Base-by-base conservation (phyloP, 2,888 invertebrate species). In the Drosophila mettleri region DNA sequence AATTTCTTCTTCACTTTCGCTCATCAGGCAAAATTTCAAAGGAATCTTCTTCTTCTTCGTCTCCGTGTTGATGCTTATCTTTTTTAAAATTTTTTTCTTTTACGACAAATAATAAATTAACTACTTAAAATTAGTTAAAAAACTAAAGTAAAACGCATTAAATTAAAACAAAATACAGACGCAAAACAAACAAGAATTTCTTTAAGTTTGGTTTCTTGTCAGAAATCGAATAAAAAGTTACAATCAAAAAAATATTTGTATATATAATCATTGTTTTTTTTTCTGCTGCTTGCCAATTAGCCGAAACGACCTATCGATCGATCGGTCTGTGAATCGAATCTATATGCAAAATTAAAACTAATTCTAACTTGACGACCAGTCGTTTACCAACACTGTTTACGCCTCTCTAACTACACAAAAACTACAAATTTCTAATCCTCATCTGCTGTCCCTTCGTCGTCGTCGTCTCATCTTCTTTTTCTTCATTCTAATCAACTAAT, bases 101-200 rank as follows among this genome's bases (percentile, higher is more conserved):
- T 65, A 68, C 69, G 67, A 80, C 76, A 88, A 86, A 79, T 71
- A 89, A 90, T 89, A 90, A 90, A 87, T 90, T 90, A 90, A 86
- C 90, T 90, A 90, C 90, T 90, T 90, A 90, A 87, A 87, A 90
- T 88, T 89, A 90, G 87, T 84, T 84, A 89, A 90, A 78, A 77
- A 88, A 74, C 75, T 79, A 79, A 79, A 78, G 63, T 79, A 74
- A 81, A 72, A 80, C 68, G 66, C 63, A 70, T 73, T 70, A 84
- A 80, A 79, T 69, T 80, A 80, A 77, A 85, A 74, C 77, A 81
- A 86, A 80, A 70, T 75, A 76, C 85, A 85, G 77, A 79, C 65
- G 70, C 79, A 81, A 78, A 76, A 80, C 78, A 75, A 78, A 76
- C 70, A 69, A 72, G 54, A 61, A 61, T 62, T 60, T 43, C n/a